Base-by-base conservation (phyloP, 2,888 invertebrate species). In the Scrobipalpa costella region DNA sequence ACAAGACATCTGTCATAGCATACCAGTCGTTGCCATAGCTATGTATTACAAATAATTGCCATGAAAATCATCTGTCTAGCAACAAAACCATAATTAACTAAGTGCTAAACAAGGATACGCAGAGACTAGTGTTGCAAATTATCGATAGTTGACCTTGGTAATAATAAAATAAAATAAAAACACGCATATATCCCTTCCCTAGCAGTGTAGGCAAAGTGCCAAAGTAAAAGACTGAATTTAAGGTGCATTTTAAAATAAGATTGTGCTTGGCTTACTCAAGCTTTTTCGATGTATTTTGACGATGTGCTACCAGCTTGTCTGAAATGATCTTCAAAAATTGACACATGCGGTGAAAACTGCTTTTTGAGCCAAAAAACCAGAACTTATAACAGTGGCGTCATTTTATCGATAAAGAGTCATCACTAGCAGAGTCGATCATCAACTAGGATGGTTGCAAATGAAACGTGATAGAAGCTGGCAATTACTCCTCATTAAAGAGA, bases 31-130 rank as follows among this genome's bases (percentile, higher is more conserved):
- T 27, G 15, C 21, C 19, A 21, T 21, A 49, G 21, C 21, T 52
- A 52, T 21, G 21, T 52, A 21, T 52, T 52, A 52, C 50, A 52
- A 19, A 21, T 52, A 52, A 52, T 52, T 52, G 50, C 21, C 21
- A 52, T 52, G 50, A 52, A 52, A 52, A 52, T 52, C 19, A 52
- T 52, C 19, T 52, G 50, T 52, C 50, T 52, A 21, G 50, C 50
- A 19, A 52, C 50, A 27, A 52, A 52, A 52, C 50, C 21, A 52
- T 52, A 52, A 52, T 52, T 52, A 52, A 52, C 21, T 52, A 52
- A 52, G 21, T 27, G 27, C 13, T 27, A 52, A 52, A 52, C 50
- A 52, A 19, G 50, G 50, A 52, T 52, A 52, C 50, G 21, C 50
- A 3, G 27, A 44, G n/a, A 0, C 11, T 44, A 44, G 44, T 44